Evolutionary conservation across 1,140 invertebrate genomes (phyloP).

Genomic region (Paralvinella palmiformis): DNA sequence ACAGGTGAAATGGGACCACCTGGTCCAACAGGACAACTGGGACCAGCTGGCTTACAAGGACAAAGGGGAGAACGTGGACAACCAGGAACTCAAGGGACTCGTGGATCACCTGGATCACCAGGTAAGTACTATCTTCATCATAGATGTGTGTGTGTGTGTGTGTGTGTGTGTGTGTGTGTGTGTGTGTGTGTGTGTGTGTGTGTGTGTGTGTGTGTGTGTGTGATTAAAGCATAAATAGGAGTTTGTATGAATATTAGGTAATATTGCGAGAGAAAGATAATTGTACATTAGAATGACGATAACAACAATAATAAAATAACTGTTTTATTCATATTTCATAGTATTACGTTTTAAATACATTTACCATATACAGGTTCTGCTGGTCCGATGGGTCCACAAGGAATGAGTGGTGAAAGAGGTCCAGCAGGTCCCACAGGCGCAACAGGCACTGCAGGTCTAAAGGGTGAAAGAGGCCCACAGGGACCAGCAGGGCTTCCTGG

Average conservation of each 20-base stretch:
- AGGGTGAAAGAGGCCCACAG: background rate
- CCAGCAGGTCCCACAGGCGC: conserved; percentile 3
- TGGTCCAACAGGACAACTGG: background rate
- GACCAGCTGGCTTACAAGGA: conserved; percentile 9
- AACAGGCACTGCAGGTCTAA: conserved; percentile 1
- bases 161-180: too few relatives aligned
- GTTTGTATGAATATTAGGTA: too few relatives aligned
- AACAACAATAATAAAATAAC: too few relatives aligned
- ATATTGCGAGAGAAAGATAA: too few relatives aligned
- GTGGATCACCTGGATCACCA: background rate
- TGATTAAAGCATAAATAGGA: too few relatives aligned
- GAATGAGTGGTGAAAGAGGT: background rate
- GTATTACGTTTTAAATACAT: background rate
- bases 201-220: too few relatives aligned
- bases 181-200: too few relatives aligned
- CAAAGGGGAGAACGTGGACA: background rate
- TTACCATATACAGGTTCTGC: conserved; percentile 21
- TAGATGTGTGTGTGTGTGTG: too few relatives aligned
- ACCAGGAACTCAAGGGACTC: conserved; percentile 16
- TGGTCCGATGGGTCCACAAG: conserved; percentile 29
- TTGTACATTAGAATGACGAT: too few relatives aligned
- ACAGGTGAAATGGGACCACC: background rate
- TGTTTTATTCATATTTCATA: too few relatives aligned
- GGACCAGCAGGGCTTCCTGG: conserved; percentile 10
- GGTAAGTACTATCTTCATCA: too few relatives aligned